Percentiles rank a stretch among this genome's conserved stretches.
These are phyloP conservation scores for Lycodopsis pacificus DNA, from an alignment of 2,797 vertebrate species.

Conservation along the genomic window DNA sequence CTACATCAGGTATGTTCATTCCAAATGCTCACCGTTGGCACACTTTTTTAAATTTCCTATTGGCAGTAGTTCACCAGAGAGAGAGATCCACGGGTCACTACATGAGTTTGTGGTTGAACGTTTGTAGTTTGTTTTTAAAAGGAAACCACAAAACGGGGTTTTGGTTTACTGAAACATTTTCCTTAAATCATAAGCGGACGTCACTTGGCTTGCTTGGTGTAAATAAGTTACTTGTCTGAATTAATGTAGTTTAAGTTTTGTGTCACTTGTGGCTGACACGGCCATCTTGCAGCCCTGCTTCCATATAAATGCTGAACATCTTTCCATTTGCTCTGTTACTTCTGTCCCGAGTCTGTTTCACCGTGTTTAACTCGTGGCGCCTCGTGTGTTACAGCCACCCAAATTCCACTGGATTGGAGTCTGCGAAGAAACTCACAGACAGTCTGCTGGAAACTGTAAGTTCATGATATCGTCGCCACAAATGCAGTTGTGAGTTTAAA, in stretches of 20 bases:
- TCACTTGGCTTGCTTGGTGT: not conserved
- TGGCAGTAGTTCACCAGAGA: not conserved
- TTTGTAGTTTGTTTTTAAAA: not conserved
- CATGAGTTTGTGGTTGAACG: not conserved
- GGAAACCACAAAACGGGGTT: not conserved
- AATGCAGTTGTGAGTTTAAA: not conserved
- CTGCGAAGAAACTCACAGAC: constrained; percentile 86
- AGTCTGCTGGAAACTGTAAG: constrained; percentile 87
- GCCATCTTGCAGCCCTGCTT: not conserved
- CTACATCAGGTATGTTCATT: constrained; percentile 84
- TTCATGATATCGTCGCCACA: not conserved
- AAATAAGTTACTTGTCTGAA: not conserved
- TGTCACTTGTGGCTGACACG: not conserved
- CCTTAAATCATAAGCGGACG: not conserved
- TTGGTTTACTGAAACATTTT: not conserved
- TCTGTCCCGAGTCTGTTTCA: constrained; percentile 1
- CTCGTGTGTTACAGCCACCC: constrained; percentile 81
- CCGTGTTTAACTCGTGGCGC: constrained; percentile 7
- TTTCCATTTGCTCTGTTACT: not conserved
- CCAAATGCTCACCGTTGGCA: not conserved
- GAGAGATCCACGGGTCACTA: not conserved
- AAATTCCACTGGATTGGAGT: constrained; percentile 83
- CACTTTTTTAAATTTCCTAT: not conserved
- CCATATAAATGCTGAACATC: not conserved
- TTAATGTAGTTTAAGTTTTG: constrained; percentile 1